Percentiles rank a stretch among this genome's conserved stretches.
Conservation (phyloP, 2,888 invertebrate species). For the Trichopria drosophilae region DNA sequence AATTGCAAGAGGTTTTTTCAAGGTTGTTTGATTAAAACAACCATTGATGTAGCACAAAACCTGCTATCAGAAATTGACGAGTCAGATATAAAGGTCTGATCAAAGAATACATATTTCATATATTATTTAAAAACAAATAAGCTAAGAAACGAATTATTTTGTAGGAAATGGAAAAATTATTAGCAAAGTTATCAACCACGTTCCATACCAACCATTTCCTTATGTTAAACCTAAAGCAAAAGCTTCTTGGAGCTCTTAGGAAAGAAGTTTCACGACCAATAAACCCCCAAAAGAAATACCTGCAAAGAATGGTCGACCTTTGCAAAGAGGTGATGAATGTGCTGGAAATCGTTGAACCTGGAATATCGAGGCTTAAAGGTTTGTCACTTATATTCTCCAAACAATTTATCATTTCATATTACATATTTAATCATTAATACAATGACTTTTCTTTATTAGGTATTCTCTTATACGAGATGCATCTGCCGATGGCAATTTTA, state of each 20-base stretch:
- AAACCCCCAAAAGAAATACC: constrained; percentile 59
- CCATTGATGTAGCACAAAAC: constrained; percentile 56
- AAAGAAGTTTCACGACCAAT: too few relatives aligned
- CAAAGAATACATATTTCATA: too few relatives aligned
- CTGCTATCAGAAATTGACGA: constrained; percentile 57
- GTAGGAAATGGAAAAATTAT: constrained; percentile 54
- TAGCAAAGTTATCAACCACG: constrained; percentile 61
- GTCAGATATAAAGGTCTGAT: constrained; percentile 41
- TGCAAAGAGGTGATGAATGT: constrained; percentile 70
- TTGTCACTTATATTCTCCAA: constrained; percentile 7
- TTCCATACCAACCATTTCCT: constrained; percentile 71
- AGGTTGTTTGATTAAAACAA: constrained; percentile 58
- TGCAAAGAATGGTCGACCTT: constrained; percentile 68
- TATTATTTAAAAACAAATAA: neutral
- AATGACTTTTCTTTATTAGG: constrained; percentile 59
- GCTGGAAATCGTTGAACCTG: constrained; percentile 70
- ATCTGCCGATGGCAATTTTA: constrained; percentile 68
- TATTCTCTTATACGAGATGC: constrained; percentile 76
- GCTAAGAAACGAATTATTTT: constrained; percentile 15
- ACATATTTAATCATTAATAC: too few relatives aligned
- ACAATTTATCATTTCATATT: neutral
- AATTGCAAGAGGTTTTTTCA: constrained; percentile 58
- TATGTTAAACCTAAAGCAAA: constrained; percentile 71
- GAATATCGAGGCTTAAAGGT: constrained; percentile 72
- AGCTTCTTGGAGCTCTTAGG: constrained; percentile 63